Base-by-base conservation (phyloP, 2,888 invertebrate species). In the Leptodirus hochenwartii region DNA sequence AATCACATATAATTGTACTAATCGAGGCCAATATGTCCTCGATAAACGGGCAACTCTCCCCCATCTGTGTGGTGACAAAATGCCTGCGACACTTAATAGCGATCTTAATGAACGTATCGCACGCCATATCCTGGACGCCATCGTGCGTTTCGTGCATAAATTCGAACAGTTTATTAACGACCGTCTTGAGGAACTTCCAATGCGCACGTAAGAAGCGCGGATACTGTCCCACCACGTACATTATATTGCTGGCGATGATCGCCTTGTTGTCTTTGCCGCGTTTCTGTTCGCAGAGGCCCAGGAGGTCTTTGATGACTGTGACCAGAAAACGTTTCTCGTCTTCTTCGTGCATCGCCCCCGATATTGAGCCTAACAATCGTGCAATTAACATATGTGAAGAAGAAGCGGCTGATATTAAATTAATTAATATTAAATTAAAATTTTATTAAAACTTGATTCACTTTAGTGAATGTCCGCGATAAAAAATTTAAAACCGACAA, bases 111-210 rank as follows among this genome's bases (percentile, higher is more conserved):
- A 99, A 99, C 22, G 98, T 99, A 61, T 99, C 98, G 64, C 98
- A 99, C 35, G 98, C 98, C 98, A 99, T 99, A 50, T 98, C 98
- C 59, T 98, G 96, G 15, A 99, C 98, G 46, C 98, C 98, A 55
- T 96, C 98, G 54, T 98, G 98, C 31, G 95, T 95, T 64, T 98
- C 96, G 55, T 98, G 98, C 98, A 99, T 99, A 56, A 99, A 99
- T 62, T 99, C 98, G 62, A 99, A 99, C 33, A 99, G 68, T 62
- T 98, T 98, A 62, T 96, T 98, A 35, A 98, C 95, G 48, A 99
- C 98, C 29, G 98, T 99, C 66, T 98, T 99, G 38, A 99, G 67
- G 59, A 99, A 99, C 54, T 93, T 90, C 98, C 98, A 99, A 58
- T 99, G 98, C n/a, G 93, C 95, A 43, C 93, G 67, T 37, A 99